These are phyloP conservation scores for Schizaphis graminum DNA, from an alignment of 2,888 invertebrate genomes.

Conservation along the genomic window DNA sequence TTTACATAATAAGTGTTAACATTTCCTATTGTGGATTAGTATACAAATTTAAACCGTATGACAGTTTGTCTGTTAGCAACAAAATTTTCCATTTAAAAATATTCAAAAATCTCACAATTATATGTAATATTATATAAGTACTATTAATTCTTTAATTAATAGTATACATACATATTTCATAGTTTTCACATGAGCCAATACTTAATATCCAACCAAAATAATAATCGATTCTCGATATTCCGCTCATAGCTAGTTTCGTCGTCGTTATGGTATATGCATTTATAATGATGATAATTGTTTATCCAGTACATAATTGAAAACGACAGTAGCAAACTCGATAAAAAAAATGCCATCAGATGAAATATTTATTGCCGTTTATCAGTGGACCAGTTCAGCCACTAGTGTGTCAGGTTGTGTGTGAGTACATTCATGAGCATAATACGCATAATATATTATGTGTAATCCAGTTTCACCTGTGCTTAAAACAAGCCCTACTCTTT, in stretches of 20 bases:
- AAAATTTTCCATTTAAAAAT: not conserved
- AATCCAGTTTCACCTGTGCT: conserved; percentile 59
- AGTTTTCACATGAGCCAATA: not conserved
- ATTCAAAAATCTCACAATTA: not conserved
- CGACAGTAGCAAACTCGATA: conserved; percentile 32
- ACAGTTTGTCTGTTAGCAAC: not conserved
- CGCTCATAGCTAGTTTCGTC: not conserved
- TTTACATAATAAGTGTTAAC: not conserved
- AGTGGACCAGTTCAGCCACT: conserved; percentile 51
- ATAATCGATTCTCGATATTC: not conserved
- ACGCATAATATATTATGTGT: conserved; percentile 18
- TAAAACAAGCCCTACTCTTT: conserved; percentile 37
- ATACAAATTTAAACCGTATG: not conserved
- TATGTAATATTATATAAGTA: too few relatives aligned
- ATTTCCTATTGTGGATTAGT: not conserved
- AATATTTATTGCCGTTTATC: conserved; percentile 59
- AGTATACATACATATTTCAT: not conserved
- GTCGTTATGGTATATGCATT: not conserved
- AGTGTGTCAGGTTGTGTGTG: conserved; percentile 7
- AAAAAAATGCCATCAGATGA: conserved; percentile 20
- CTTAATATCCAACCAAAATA: not conserved
- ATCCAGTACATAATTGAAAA: conserved; percentile 46
- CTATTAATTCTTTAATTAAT: not conserved
- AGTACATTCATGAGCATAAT: not conserved
- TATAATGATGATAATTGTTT: conserved; percentile 15